These are phyloP conservation scores for Scaptomyza reducta DNA, from an alignment of 2,888 invertebrate species.

Conservation along the genomic window DNA sequence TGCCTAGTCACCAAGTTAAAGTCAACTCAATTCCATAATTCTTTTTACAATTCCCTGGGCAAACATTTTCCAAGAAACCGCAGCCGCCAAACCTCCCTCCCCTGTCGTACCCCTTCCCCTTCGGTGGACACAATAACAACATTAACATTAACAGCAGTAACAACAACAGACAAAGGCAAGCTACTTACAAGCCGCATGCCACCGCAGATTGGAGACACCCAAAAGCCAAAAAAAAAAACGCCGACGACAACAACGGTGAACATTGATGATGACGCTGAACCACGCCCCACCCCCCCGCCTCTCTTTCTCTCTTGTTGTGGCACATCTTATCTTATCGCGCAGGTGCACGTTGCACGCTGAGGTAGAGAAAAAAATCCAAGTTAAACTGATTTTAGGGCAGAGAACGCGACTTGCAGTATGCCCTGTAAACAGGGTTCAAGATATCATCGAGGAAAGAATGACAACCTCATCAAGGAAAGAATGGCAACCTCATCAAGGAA, in stretches of 20 bases:
- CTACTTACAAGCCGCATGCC: conserved; percentile 77
- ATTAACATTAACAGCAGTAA: conserved; percentile 55
- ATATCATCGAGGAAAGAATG: no score
- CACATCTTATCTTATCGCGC: conserved; percentile 74
- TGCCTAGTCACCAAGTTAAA: conserved; percentile 11
- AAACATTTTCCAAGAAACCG: conserved; percentile 69
- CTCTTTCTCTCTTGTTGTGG: conserved; percentile 15
- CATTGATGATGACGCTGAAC: conserved; percentile 32
- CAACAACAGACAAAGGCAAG: conserved; percentile 60
- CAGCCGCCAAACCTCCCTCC: conserved; percentile 8
- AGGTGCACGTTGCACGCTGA: conserved; percentile 70
- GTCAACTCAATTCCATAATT: conserved; percentile 60
- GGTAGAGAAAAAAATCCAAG: conserved; percentile 11
- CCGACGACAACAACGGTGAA: conserved; percentile 18
- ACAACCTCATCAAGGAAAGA: no score
- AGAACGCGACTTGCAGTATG: not conserved
- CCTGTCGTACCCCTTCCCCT: conserved; percentile 5
- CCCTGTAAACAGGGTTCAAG: not conserved
- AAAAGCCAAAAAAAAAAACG: conserved; percentile 56
- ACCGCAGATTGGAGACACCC: conserved; percentile 57
- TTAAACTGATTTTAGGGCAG: not conserved
- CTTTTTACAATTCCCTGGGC: conserved; percentile 65
- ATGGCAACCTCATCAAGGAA: no score
- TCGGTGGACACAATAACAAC: conserved; percentile 53
- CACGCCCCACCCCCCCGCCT: conserved; percentile 4